These are phyloP conservation scores for Lepidocolaptes lacrymiger DNA, from an alignment of 2,797 vertebrate genomes.

Conservation along the genomic window DNA sequence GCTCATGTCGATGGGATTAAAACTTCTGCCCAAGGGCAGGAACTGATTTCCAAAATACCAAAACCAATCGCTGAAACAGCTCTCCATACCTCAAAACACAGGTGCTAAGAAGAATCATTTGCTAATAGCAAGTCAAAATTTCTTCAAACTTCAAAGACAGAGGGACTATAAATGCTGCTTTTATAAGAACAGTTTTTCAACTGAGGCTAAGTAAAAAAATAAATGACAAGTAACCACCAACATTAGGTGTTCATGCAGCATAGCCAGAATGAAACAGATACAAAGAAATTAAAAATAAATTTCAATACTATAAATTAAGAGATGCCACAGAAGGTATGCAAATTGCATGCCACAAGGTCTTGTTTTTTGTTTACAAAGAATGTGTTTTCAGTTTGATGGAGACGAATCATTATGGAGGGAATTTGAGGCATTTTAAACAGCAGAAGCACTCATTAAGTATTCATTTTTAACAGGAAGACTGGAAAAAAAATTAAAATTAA, in stretches of 20 bases:
- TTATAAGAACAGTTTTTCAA: neutral
- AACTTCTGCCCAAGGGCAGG: neutral
- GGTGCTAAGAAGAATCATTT: neutral
- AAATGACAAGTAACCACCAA: conserved; percentile 1
- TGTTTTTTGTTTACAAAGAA: conserved; percentile 66
- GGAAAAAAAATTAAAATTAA: conserved; percentile 71
- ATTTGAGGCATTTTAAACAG: conserved; percentile 69
- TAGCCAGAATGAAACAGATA: conserved; percentile 14
- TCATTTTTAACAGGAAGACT: conserved; percentile 72
- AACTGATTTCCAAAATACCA: neutral
- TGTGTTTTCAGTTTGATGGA: conserved; percentile 63
- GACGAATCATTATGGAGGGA: conserved; percentile 65
- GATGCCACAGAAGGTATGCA: conserved; percentile 69
- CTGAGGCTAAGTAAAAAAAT: neutral
- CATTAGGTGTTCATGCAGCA: neutral
- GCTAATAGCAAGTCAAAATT: neutral
- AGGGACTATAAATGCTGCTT: neutral
- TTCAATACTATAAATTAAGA: conserved; percentile 73
- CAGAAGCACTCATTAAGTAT: conserved; percentile 68
- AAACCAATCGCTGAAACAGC: neutral
- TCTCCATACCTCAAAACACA: neutral
- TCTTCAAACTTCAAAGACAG: neutral
- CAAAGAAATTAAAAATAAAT: conserved; percentile 69
- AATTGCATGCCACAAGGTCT: conserved; percentile 60
- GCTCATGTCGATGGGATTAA: neutral